Percentiles rank a stretch among this genome's conserved stretches.
Conservation (phyloP, 2,797 vertebrate genomes). For the Pseudocheirus occidentalis region DNA sequence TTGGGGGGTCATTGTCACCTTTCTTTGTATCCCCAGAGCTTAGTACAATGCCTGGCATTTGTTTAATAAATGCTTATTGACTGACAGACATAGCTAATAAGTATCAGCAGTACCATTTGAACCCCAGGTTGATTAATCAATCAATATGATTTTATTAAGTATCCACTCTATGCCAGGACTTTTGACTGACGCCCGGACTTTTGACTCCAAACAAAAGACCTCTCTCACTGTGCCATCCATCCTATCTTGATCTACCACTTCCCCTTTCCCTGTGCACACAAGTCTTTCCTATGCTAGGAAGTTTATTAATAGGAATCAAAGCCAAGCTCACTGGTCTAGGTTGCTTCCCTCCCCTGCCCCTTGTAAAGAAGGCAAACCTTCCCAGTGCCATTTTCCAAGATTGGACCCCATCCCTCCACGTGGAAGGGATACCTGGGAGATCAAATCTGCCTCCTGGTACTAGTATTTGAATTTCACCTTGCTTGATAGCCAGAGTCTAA, state of each 20-base stretch:
- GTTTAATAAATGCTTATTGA: background rate
- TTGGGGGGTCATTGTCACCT: background rate
- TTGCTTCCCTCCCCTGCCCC: background rate
- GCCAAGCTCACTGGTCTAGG: background rate
- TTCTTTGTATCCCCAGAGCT: too few relatives aligned
- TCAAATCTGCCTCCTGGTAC: background rate
- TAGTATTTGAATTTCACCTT: background rate
- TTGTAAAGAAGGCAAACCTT: background rate
- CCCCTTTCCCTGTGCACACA: background rate
- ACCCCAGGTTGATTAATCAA: background rate
- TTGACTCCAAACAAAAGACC: background rate
- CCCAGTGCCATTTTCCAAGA: background rate
- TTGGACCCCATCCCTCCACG: background rate
- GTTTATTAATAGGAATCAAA: background rate
- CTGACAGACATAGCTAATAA: background rate
- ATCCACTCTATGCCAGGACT: background rate
- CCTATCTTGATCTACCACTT: background rate
- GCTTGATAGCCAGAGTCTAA: background rate
- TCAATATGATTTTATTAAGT: background rate
- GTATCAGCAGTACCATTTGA: background rate
- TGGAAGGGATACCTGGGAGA: background rate
- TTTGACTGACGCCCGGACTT: too few relatives aligned
- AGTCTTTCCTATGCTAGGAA: background rate
- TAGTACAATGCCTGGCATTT: background rate
- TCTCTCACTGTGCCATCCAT: background rate